phyloP scores from a whole-genome alignment of 2,888 invertebrate species.

The Tetragonula carbonaria region DNA sequence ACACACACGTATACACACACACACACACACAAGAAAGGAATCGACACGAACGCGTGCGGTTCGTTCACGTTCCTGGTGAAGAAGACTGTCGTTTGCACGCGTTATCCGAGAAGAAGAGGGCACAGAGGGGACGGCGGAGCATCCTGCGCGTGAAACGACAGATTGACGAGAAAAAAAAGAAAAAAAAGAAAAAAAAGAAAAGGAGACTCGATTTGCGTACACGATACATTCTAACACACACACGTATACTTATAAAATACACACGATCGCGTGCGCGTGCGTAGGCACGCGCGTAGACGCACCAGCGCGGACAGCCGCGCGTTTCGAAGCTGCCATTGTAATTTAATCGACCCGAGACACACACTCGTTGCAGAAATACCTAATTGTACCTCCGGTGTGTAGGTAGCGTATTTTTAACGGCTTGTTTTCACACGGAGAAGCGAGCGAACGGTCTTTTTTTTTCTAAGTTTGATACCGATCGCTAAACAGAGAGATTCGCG shows the following conservation, averaged over 20 bases:
- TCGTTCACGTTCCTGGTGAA: neutral
- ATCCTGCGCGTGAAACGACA: slow-evolving; percentile 23
- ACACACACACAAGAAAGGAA: no score
- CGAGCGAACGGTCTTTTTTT: slow-evolving; percentile 10
- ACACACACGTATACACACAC: no score
- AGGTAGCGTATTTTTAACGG: slow-evolving; percentile 61
- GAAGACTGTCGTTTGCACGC: slow-evolving; percentile 8
- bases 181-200: no score
- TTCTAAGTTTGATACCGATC: slow-evolving; percentile 66
- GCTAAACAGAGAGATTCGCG: slow-evolving; percentile 11
- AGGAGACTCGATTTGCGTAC: slow-evolving; percentile 38
- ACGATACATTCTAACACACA: neutral
- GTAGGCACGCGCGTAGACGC: neutral
- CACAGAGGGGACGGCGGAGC: neutral
- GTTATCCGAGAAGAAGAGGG: neutral
- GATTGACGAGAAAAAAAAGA: slow-evolving; percentile 3
- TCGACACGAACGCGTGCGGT: neutral
- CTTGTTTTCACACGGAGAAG: slow-evolving; percentile 46
- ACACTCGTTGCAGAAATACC: slow-evolving; percentile 35
- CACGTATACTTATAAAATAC: neutral
- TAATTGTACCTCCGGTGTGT: slow-evolving; percentile 38
- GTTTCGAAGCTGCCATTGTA: slow-evolving; percentile 68
- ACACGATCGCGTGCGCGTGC: neutral
- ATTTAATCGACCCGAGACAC: slow-evolving; percentile 56
- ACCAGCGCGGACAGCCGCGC: slow-evolving; percentile 59